Conservation (phyloP, 2,888 invertebrate genomes). For the Nematopogon swammerdamellus region DNA sequence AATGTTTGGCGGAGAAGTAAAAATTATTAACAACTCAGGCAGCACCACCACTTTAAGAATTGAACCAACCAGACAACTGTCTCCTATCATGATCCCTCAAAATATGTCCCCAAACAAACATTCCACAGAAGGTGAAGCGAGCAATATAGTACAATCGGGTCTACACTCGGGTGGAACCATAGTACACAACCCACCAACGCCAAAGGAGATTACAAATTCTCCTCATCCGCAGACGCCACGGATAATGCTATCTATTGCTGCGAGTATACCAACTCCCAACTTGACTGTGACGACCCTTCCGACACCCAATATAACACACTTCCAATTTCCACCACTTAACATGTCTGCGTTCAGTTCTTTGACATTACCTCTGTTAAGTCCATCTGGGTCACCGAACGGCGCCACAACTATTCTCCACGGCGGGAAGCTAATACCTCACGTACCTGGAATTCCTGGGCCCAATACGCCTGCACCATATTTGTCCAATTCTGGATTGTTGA, state of each 20-base stretch:
- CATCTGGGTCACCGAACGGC: conserved; percentile 49
- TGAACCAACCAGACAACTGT: conserved; percentile 59
- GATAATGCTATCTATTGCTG: conserved; percentile 52
- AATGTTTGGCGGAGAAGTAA: conserved; percentile 77
- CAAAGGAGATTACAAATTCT: conserved; percentile 37
- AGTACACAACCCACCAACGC: conserved; percentile 58
- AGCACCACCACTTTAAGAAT: conserved; percentile 67
- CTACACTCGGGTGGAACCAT: conserved; percentile 83
- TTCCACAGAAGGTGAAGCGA: conserved; percentile 48
- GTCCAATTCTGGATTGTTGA: conserved; percentile 18
- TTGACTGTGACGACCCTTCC: conserved; percentile 38
- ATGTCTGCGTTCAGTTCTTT: conserved; percentile 70
- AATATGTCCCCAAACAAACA: conserved; percentile 45
- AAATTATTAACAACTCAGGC: conserved; percentile 67
- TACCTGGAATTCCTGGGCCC: conserved; percentile 86
- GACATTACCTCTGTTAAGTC: conserved; percentile 57
- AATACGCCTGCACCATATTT: conserved; percentile 53
- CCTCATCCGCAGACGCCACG: conserved; percentile 53
- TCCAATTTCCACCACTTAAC: conserved; percentile 66
- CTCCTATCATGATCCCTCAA: conserved; percentile 53
- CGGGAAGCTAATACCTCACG: conserved; percentile 78
- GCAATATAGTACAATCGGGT: conserved; percentile 73
- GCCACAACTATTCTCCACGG: conserved; percentile 62
- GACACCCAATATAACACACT: conserved; percentile 48
- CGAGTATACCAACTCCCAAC: conserved; percentile 52